A percentile compares a stretch with the other conserved stretches of the same genome.
These are phyloP conservation scores for Anastrepha obliqua DNA, from an alignment of 1,140 invertebrate genomes.

Conservation along the genomic window DNA sequence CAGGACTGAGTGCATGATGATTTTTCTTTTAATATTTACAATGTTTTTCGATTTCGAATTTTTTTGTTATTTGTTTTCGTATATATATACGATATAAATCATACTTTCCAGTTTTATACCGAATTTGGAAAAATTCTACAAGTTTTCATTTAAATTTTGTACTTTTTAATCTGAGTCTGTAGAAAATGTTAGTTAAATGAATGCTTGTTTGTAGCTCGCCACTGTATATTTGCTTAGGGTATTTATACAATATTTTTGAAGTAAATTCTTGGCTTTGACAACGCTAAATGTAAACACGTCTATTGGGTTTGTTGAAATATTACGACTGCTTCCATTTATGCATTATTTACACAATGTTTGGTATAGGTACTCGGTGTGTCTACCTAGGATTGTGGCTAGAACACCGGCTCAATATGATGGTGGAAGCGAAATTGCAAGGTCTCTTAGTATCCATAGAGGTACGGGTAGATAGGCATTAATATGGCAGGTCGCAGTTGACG, in stretches of 20 bases:
- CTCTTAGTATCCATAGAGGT: slow-evolving; percentile 70
- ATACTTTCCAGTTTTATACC: too few species aligned
- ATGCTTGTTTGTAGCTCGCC: background rate
- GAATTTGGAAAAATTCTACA: too few species aligned
- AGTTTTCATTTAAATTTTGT: too few species aligned
- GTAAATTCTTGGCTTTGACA: slow-evolving; percentile 4
- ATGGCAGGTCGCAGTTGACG: slow-evolving; percentile 69
- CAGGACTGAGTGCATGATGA: too few species aligned
- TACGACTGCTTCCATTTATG: background rate
- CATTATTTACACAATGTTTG: background rate
- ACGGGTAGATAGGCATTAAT: slow-evolving; percentile 73
- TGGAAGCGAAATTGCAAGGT: background rate
- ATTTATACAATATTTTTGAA: background rate
- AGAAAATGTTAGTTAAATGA: background rate
- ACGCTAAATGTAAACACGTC: background rate
- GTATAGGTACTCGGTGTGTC: background rate
- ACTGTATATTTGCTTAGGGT: background rate
- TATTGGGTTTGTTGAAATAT: background rate
- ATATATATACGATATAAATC: too few species aligned
- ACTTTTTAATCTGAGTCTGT: too few species aligned
- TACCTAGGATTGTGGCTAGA: background rate
- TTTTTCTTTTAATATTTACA: too few species aligned
- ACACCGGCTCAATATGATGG: background rate
- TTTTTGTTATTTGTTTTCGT: too few species aligned
- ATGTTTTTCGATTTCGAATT: too few species aligned